Conservation (phyloP, 2,113 vertebrate species). For the Lepus americanus region DNA sequence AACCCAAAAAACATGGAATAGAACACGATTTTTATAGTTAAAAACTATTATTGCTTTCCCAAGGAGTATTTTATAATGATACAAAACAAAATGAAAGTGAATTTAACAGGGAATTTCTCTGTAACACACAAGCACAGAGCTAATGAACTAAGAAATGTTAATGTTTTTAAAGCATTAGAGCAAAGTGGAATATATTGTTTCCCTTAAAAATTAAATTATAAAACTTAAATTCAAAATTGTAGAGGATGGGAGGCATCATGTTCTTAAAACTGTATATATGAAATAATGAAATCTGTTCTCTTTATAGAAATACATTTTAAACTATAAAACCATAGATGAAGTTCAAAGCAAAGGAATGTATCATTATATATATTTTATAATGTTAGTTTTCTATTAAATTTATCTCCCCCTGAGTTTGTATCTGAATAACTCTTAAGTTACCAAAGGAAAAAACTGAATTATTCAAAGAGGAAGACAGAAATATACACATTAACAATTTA, state of each 20-base stretch:
- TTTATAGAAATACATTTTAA: slow-evolving; percentile 4
- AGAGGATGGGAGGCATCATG: too few species aligned
- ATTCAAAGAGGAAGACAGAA: slow-evolving; percentile 69
- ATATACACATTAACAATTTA: slow-evolving; percentile 75
- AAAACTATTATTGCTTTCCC: slow-evolving; percentile 45
- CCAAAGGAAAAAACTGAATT: slow-evolving; percentile 71
- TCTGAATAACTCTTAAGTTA: slow-evolving; percentile 80
- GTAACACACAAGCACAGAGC: slow-evolving; percentile 16
- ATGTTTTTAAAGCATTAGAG: slow-evolving; percentile 27
- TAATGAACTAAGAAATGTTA: slow-evolving; percentile 49
- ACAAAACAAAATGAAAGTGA: slow-evolving; percentile 1
- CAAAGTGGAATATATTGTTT: slow-evolving; percentile 13
- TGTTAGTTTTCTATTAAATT: slow-evolving; percentile 74
- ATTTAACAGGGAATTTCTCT: slow-evolving; percentile 31
- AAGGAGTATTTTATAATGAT: slow-evolving; percentile 34
- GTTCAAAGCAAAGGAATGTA: slow-evolving; percentile 69
- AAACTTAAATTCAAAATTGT: not conserved
- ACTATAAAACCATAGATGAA: slow-evolving; percentile 33
- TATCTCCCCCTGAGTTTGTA: slow-evolving; percentile 79
- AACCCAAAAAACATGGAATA: not conserved
- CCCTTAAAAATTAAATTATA: slow-evolving; percentile 49
- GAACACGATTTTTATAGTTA: slow-evolving; percentile 58
- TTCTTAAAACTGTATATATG: too few species aligned
- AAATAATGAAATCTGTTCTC: not conserved
- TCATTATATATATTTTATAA: slow-evolving; percentile 42